Percentiles rank a stretch among this genome's conserved stretches.
Conservation (phyloP, 2,113 vertebrate genomes). For the Gobiocypris rarus region DNA sequence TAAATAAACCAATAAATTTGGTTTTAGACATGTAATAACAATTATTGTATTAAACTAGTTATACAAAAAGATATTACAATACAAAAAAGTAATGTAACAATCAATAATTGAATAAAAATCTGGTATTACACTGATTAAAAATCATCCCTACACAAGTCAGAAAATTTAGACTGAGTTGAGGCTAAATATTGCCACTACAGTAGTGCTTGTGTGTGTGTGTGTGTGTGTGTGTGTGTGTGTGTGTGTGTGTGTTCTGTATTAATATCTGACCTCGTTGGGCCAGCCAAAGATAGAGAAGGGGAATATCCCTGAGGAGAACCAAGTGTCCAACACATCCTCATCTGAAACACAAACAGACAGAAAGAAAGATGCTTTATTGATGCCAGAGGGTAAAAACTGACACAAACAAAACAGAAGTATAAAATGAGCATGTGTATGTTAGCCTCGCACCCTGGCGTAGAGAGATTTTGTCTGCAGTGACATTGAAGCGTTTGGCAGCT, state of each 20-base stretch:
- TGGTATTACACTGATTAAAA: neutral
- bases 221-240: neutral
- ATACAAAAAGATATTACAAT: too few species aligned
- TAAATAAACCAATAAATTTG: too few species aligned
- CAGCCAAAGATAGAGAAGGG: constrained; percentile 90
- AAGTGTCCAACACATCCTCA: constrained; percentile 86
- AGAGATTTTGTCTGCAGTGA: constrained; percentile 79
- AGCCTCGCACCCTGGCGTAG: constrained; percentile 83
- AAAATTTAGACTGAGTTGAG: neutral
- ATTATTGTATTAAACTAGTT: too few species aligned
- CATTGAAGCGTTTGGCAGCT: constrained; percentile 82
- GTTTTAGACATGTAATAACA: neutral
- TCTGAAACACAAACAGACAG: constrained; percentile 68
- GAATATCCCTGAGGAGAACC: constrained; percentile 92
- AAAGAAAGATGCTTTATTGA: neutral
- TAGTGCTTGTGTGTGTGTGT: neutral
- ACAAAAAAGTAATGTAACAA: too few species aligned
- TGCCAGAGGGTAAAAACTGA: neutral
- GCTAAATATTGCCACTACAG: neutral
- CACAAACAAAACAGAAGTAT: neutral
- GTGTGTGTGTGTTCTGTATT: neutral
- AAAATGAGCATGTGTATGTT: neutral
- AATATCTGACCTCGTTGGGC: constrained; percentile 80
- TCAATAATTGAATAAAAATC: neutral
- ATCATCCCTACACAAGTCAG: neutral